Base-by-base conservation (phyloP, 2,113 vertebrate genomes). In the Vicugna pacos region DNA sequence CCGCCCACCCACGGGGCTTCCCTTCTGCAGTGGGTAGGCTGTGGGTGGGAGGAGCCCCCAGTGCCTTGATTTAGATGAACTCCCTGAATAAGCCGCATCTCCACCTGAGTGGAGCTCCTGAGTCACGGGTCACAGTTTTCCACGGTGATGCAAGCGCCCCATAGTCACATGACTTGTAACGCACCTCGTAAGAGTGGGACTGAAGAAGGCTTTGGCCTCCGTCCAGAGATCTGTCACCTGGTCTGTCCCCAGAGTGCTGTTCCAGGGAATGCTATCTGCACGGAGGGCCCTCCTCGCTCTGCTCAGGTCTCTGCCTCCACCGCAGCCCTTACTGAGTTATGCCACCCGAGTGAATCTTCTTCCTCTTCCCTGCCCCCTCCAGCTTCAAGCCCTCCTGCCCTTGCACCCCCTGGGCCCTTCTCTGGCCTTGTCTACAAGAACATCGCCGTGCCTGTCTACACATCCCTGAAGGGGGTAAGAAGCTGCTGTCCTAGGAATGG, bases 401-500 rank as follows among this genome's bases (percentile, higher is more conserved):
- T 94, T 14, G 89, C 22, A 0, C 96, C 89, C 28, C 79, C 92
- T 52, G 97, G 94, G 28, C 79, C 98, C 67, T 97, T 97, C 91
- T 98, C 95, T 72, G 96, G 95, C 69, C 99, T 99, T 85, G 98
- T 99, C 98, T 99, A 99, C 97, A 99, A 98, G 98, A 99, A 99
- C 93, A 98, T 99, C 98, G 99, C 99, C 1, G 98, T 99, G 91
- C 99, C 99, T 22, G 99, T 99, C 96, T 99, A 99, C 98, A 99
- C 99, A 13, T 99, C 99, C 93, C 98, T 99, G 97, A 99, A 99
- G 98, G 99, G 99, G 99, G 99, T 99, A 98, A 98, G 94, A 95
- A 92, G 64, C 30, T 19, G 10, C 89, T 32, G 0, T 32, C 26
- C 2, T 1, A 48, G 70, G 70, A 75, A 3, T 6, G 79, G 52